These are phyloP conservation scores for Microctenopoma steveboyesi DNA, from an alignment of 2,797 vertebrate genomes.

Conservation along the genomic window DNA sequence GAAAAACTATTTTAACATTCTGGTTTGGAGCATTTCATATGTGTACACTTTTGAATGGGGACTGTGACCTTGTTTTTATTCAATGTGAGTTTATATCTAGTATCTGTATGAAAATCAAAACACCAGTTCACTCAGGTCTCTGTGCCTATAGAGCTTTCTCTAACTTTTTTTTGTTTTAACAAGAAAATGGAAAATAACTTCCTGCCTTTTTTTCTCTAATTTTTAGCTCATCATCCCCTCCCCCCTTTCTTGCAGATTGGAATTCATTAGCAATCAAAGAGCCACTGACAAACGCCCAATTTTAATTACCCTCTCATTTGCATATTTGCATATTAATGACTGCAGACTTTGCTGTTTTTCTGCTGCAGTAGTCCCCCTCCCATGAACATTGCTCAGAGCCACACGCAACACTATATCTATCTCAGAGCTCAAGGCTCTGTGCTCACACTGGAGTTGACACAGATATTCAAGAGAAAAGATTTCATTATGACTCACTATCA, in stretches of 20 bases:
- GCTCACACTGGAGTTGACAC: conserved; percentile 45
- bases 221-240: conserved; percentile 76
- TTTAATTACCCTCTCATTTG: conserved; percentile 95
- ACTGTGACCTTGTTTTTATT: conserved; percentile 1
- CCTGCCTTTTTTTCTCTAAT: conserved; percentile 63
- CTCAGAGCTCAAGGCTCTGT: conserved; percentile 41
- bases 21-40: not conserved
- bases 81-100: not conserved
- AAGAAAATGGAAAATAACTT: conserved; percentile 47
- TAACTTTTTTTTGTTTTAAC: conserved; percentile 32
- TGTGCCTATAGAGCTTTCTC: conserved; percentile 3
- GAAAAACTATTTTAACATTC: conserved; percentile 3
- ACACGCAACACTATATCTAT: conserved; percentile 53
- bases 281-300: conserved; percentile 86
- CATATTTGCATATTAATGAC: conserved; percentile 98
- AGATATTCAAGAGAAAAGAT: conserved; percentile 41
- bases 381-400: conserved; percentile 56
- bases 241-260: conserved; percentile 85
- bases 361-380: conserved; percentile 80
- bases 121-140: not conserved
- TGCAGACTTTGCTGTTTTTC: conserved; percentile 87
- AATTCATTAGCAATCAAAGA: conserved; percentile 91
- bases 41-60: not conserved
- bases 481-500: conserved; percentile 27
- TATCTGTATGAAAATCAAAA: not conserved